Evolutionary conservation across 2,113 vertebrate species (phyloP).

Genomic region (Xyrauchen texanus): DNA sequence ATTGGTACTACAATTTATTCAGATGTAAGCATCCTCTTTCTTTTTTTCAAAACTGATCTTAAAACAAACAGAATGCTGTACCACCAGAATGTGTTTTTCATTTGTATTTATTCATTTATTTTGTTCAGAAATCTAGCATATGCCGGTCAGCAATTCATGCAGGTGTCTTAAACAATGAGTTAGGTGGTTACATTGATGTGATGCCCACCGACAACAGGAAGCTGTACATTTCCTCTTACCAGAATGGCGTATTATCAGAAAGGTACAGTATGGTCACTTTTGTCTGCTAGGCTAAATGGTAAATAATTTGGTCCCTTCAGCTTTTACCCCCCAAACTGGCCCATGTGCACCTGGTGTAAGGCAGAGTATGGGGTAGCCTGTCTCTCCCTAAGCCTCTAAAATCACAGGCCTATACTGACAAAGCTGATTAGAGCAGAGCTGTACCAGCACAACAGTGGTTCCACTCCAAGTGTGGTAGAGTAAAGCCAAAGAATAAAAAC

Average conservation of each 20-base stretch:
- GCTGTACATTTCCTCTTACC: slow-evolving; percentile 84
- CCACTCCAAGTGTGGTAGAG: no score
- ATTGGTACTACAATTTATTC: slow-evolving; percentile 89
- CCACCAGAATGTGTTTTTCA: background rate
- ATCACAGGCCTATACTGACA: slow-evolving; percentile 41
- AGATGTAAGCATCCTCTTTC: slow-evolving; percentile 80
- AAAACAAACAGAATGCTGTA: background rate
- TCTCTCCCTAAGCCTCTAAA: slow-evolving; percentile 66
- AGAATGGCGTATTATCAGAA: slow-evolving; percentile 93
- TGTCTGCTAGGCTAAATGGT: background rate
- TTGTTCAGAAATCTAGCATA: slow-evolving; percentile 86
- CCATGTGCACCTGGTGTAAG: slow-evolving; percentile 15
- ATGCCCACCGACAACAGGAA: slow-evolving; percentile 92
- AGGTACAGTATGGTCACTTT: slow-evolving; percentile 72
- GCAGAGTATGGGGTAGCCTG: slow-evolving; percentile 64
- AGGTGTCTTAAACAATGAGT: slow-evolving; percentile 82
- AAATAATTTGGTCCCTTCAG: background rate
- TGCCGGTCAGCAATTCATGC: slow-evolving; percentile 90
- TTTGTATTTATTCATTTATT: background rate
- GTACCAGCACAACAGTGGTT: slow-evolving; percentile 30
- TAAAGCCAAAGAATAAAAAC: background rate
- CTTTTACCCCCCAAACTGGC: background rate
- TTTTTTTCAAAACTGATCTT: background rate
- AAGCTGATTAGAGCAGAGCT: slow-evolving; percentile 70
- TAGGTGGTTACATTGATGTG: slow-evolving; percentile 90